Conservation (phyloP, 1,140 invertebrate species). For the Sesamia nonagrioides region DNA sequence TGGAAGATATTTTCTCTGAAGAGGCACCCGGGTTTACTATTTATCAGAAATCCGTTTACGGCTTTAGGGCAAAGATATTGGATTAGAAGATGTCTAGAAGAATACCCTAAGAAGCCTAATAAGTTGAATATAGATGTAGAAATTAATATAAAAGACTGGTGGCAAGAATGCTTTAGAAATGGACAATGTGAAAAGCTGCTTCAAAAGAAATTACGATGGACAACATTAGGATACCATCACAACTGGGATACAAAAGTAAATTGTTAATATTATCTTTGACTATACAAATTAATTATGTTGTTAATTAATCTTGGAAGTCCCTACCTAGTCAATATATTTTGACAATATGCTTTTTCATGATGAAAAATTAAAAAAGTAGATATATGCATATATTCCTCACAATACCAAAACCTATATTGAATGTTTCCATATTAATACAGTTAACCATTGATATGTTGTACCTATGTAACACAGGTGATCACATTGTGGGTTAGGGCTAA, state of each 20-base stretch:
- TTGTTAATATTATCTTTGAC: constrained; percentile 66
- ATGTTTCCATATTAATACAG: too few relatives aligned
- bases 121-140: constrained; percentile 91
- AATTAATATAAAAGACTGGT: constrained; percentile 74
- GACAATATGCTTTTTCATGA: too few relatives aligned
- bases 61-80: constrained; percentile 93
- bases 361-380: too few relatives aligned
- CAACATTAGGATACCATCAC: constrained; percentile 97
- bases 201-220: constrained; percentile 94
- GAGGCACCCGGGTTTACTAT: constrained; percentile 90
- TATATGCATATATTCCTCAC: too few relatives aligned
- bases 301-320: too few relatives aligned
- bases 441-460: too few relatives aligned
- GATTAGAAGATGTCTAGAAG: constrained; percentile 92
- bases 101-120: constrained; percentile 93
- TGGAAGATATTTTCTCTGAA: constrained; percentile 89
- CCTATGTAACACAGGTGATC: too few relatives aligned
- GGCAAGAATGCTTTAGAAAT: constrained; percentile 78
- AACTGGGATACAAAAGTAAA: constrained; percentile 97
- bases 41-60: constrained; percentile 95
- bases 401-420: too few relatives aligned
- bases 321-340: too few relatives aligned
- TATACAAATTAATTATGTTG: constrained; percentile 31
- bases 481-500: too few relatives aligned
- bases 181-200: constrained; percentile 76